These are phyloP conservation scores for Ammodramus savannarum DNA, from an alignment of 2,113 vertebrate genomes.

Conservation along the genomic window DNA sequence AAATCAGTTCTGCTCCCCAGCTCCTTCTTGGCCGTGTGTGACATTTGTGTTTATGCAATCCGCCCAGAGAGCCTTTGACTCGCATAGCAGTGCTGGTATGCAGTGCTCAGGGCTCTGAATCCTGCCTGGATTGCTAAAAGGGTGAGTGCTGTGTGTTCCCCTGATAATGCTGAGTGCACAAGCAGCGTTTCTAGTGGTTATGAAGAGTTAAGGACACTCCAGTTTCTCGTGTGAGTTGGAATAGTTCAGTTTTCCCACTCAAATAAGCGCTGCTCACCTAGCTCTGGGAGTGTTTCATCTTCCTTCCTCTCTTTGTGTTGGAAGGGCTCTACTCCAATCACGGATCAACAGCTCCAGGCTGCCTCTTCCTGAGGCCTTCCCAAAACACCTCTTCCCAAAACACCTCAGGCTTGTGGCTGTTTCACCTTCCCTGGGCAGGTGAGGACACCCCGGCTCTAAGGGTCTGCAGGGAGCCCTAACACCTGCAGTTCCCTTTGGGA, in stretches of 20 bases:
- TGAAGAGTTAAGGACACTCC: background rate
- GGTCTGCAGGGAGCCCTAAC: fast-evolving
- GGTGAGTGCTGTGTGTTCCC: background rate
- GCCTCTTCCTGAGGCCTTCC: background rate
- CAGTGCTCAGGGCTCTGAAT: background rate
- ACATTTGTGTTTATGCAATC: background rate
- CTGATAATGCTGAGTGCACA: background rate
- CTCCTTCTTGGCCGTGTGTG: background rate
- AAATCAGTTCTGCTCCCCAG: background rate
- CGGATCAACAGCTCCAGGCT: background rate
- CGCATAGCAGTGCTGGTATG: background rate
- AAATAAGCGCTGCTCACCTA: background rate
- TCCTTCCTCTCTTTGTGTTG: background rate
- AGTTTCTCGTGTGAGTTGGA: background rate
- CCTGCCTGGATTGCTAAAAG: background rate
- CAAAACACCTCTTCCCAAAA: background rate
- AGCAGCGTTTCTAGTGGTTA: background rate
- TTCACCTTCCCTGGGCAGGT: background rate
- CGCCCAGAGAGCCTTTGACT: background rate
- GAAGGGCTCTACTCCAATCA: background rate
- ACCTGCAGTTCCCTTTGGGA: background rate
- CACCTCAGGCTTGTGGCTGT: background rate
- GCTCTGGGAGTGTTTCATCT: background rate
- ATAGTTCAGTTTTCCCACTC: background rate
- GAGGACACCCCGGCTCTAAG: background rate